Conservation (phyloP, 2,797 vertebrate genomes). For the Ispidina lecontei region DNA sequence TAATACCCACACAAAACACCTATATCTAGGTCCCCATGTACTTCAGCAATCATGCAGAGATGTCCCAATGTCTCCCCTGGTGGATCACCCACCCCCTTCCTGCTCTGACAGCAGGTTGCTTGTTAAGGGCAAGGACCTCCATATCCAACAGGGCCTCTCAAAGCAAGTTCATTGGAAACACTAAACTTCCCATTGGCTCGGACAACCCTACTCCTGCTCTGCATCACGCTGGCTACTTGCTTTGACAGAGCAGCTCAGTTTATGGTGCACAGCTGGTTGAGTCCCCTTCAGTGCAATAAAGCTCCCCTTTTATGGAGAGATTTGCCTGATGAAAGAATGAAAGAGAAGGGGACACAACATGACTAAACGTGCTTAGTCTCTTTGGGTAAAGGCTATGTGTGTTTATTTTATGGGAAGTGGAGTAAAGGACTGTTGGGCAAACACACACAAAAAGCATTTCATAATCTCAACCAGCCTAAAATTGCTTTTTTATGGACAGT, state of each 20-base stretch:
- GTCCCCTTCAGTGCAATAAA: conserved; percentile 38
- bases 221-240: background rate
- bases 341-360: conserved; percentile 7
- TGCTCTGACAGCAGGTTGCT: accelerated
- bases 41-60: accelerated
- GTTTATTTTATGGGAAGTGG: conserved; percentile 66
- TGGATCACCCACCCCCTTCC: background rate
- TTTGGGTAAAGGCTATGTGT: conserved; percentile 39
- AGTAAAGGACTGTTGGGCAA: conserved; percentile 61
- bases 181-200: background rate
- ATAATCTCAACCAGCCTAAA: conserved; percentile 54
- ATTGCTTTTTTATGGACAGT: conserved; percentile 42
- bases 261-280: conserved; percentile 44
- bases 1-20: background rate
- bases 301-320: conserved; percentile 60
- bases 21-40: accelerated
- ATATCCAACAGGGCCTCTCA: background rate
- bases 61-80: accelerated
- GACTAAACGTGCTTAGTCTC: conserved; percentile 22
- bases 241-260: conserved; percentile 30
- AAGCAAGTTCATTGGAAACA: conserved; percentile 8
- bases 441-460: conserved; percentile 53
- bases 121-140: background rate
- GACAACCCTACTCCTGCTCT: conserved; percentile 14
- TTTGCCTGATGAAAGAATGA: conserved; percentile 32